Percentiles rank a stretch among this genome's conserved stretches.
These are phyloP conservation scores for Myotis brandtii DNA, from an alignment of 2,113 vertebrate genomes.

Conservation along the genomic window DNA sequence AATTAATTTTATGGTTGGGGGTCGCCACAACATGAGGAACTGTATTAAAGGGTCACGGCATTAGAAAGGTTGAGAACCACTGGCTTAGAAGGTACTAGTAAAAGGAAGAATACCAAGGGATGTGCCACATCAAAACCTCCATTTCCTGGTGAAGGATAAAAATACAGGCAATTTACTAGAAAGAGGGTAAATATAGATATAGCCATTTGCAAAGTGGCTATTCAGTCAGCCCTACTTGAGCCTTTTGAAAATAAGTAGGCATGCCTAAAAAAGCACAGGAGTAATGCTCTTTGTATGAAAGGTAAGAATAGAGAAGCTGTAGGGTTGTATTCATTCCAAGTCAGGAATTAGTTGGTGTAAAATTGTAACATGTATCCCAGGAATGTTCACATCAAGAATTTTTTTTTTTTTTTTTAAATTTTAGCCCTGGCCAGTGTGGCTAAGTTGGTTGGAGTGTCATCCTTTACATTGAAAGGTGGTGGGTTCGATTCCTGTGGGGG, in stretches of 20 bases:
- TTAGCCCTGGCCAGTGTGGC: neutral
- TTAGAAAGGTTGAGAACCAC: too few relatives aligned
- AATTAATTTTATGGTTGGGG: too few relatives aligned
- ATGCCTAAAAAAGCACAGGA: neutral
- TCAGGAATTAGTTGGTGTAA: neutral
- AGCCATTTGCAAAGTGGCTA: neutral
- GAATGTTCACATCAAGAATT: neutral
- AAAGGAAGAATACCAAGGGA: neutral
- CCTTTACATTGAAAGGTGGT: neutral
- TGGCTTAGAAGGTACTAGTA: neutral
- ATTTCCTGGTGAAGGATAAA: neutral
- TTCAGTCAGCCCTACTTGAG: neutral
- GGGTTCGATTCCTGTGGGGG: neutral
- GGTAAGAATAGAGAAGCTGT: neutral
- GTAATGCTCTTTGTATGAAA: neutral
- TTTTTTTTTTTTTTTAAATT: neutral
- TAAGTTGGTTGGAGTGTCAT: neutral
- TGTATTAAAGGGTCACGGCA: too few relatives aligned
- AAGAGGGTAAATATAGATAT: neutral
- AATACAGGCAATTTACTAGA: neutral
- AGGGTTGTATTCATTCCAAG: neutral
- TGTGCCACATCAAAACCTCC: neutral
- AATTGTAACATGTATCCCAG: conserved; percentile 9
- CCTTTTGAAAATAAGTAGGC: neutral
- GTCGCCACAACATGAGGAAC: too few relatives aligned